Evolutionary conservation across 35 echinoderm and acorn worm species (phyloP).

Genomic region (Strongylocentrotus purpuratus): DNA sequence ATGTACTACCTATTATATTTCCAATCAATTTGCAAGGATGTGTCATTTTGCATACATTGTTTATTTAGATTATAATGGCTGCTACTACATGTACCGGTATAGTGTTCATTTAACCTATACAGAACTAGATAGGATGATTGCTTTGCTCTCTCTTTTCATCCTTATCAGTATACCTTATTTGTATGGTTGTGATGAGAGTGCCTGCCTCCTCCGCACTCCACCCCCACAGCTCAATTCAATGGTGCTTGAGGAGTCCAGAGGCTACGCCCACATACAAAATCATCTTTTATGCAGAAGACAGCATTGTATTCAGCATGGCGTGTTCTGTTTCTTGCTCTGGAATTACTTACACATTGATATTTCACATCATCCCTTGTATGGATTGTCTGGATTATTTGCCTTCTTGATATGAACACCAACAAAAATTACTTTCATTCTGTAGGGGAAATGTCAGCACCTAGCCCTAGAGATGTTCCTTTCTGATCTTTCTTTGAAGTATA

Average conservation of each 20-base stretch:
- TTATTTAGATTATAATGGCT: neutral
- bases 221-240: neutral
- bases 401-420: too few species aligned
- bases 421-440: too few species aligned
- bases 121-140: neutral
- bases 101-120: neutral
- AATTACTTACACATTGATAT: neutral
- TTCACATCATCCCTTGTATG: too few species aligned
- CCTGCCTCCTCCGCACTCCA: neutral
- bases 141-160: neutral
- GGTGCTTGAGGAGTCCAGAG: neutral
- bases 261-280: neutral
- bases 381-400: too few species aligned
- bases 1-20: too few species aligned
- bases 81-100: neutral
- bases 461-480: too few species aligned
- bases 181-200: neutral
- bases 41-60: neutral
- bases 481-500: too few species aligned
- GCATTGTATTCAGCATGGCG: neutral
- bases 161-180: neutral
- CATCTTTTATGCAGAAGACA: neutral
- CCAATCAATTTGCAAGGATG: neutral
- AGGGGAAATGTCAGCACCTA: too few species aligned
- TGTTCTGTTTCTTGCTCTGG: neutral